Conservation (phyloP, 1,140 invertebrate species). For the Pemphigus obesinymphae region DNA sequence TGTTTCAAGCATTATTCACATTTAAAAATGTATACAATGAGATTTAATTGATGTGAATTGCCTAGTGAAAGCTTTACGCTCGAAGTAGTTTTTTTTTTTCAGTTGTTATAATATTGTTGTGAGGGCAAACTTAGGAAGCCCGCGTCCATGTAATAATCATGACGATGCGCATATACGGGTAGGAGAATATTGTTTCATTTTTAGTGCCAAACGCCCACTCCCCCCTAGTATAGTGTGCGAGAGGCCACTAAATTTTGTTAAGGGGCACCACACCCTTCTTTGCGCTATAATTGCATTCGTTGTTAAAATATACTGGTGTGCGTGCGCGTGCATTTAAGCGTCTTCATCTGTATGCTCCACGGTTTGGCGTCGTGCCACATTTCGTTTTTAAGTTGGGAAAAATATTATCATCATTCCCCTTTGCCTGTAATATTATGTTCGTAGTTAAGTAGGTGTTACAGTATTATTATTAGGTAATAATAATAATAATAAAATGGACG, state of each 20-base stretch:
- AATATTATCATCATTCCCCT: constrained; percentile 12
- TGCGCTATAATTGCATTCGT: constrained; percentile 38
- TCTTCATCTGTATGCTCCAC: constrained; percentile 21
- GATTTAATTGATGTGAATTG: constrained; percentile 25
- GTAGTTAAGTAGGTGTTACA: constrained; percentile 34
- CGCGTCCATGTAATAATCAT: constrained; percentile 17
- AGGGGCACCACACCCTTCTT: constrained; percentile 39
- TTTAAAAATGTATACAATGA: neutral
- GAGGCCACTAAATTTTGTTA: constrained; percentile 34
- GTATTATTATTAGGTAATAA: constrained; percentile 24
- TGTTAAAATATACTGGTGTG: constrained; percentile 7
- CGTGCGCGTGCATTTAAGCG: constrained; percentile 18
- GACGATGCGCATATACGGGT: constrained; percentile 29
- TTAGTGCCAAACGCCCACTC: constrained; percentile 40
- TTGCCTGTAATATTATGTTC: neutral
- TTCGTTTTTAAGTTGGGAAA: constrained; percentile 10
- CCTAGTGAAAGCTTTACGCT: neutral
- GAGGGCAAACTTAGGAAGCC: constrained; percentile 35
- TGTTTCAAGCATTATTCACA: neutral
- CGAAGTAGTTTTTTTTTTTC: neutral
- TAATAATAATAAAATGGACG: constrained; percentile 21
- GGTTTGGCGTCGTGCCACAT: constrained; percentile 14
- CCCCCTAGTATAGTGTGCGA: neutral
- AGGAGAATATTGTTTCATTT: constrained; percentile 40
- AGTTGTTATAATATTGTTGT: neutral